Conservation (phyloP, 2,113 vertebrate genomes). For the Hemiscyllium ocellatum region DNA sequence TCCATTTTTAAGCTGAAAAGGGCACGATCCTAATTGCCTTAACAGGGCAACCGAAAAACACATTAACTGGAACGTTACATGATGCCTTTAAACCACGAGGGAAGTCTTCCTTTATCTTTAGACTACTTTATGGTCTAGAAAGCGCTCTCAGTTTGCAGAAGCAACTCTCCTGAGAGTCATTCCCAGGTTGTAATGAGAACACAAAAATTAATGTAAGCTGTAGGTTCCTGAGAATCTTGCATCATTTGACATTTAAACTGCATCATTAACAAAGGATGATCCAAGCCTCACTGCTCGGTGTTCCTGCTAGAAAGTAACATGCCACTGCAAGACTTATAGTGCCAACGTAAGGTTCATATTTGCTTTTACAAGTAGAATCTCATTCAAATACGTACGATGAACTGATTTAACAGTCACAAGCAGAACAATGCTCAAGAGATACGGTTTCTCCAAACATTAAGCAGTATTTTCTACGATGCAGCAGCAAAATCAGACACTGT, state of each 20-base stretch:
- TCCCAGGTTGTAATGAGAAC: background rate
- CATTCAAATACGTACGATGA: background rate
- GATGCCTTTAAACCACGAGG: background rate
- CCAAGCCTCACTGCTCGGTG: background rate
- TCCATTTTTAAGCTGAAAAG: background rate
- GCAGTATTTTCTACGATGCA: background rate
- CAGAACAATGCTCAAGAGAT: background rate
- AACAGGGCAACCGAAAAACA: background rate
- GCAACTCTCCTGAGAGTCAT: background rate
- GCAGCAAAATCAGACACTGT: background rate
- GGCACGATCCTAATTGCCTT: background rate
- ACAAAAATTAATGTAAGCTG: constrained; percentile 12
- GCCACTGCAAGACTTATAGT: background rate
- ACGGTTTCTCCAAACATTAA: background rate
- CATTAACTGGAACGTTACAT: background rate
- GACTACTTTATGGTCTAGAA: background rate
- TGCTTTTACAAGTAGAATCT: background rate
- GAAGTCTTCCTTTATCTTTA: background rate
- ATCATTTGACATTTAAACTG: constrained; percentile 1
- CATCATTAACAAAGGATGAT: background rate
- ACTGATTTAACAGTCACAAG: background rate
- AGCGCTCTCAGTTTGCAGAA: background rate
- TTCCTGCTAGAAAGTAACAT: background rate
- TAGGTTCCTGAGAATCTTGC: background rate
- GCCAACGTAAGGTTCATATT: background rate